Evolutionary conservation across 2,113 vertebrate genomes (phyloP).

Genomic region (Hystrix brachyura): DNA sequence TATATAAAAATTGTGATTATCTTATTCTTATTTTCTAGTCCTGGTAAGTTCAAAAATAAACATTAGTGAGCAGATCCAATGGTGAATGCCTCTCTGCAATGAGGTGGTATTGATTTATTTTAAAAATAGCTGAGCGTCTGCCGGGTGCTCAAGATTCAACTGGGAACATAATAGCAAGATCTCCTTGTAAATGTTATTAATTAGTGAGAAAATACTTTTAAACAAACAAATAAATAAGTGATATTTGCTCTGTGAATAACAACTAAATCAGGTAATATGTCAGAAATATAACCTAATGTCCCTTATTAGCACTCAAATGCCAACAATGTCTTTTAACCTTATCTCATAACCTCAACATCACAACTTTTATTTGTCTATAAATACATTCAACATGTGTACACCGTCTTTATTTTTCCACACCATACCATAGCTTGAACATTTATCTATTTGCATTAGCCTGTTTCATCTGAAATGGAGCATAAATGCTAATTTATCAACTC

Average conservation of each 20-base stretch:
- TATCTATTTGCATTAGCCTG: background rate
- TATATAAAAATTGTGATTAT: background rate
- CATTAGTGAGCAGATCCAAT: background rate
- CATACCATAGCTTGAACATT: background rate
- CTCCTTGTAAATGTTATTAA: slow-evolving; percentile 48
- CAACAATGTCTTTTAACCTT: slow-evolving; percentile 21
- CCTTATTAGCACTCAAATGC: background rate
- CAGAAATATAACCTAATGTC: background rate
- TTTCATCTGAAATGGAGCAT: background rate
- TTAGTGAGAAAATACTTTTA: slow-evolving; percentile 49
- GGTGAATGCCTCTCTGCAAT: background rate
- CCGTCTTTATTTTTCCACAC: background rate
- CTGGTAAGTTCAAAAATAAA: slow-evolving; percentile 14
- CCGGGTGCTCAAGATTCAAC: background rate
- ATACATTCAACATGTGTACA: background rate
- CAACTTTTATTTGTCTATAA: background rate
- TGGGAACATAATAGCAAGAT: background rate
- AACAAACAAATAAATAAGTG: background rate
- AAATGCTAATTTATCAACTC: background rate
- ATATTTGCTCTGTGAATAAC: background rate
- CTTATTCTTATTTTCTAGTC: background rate
- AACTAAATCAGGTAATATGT: background rate
- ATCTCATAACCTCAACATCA: background rate
- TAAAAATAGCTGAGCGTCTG: slow-evolving; percentile 47
- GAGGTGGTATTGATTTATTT: slow-evolving; percentile 44